These are phyloP conservation scores for Pachyseris speciosa DNA, from an alignment of 64 coral and sea anemone species.

Conservation along the genomic window DNA sequence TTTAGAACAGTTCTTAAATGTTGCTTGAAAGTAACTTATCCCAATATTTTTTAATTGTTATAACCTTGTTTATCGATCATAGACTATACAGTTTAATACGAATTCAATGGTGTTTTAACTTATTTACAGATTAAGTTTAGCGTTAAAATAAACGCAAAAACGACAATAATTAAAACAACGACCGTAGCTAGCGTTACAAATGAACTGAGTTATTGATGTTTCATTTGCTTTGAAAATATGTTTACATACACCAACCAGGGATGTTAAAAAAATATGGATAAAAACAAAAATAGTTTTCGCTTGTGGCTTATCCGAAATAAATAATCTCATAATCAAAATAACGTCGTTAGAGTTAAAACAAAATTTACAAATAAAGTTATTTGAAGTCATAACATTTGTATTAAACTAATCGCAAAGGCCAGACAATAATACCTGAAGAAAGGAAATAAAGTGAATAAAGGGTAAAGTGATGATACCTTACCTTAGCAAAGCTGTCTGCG, in stretches of 20 bases:
- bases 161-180: no score
- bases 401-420: background rate
- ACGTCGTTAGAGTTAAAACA: background rate
- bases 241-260: background rate
- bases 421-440: background rate
- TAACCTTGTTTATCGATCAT: background rate
- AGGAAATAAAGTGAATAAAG: background rate
- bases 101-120: no score
- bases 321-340: conserved; percentile 25
- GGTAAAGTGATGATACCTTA: background rate
- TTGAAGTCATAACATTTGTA: background rate
- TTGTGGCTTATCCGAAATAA: background rate
- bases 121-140: no score
- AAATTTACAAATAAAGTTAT: conserved; percentile 37
- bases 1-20: no score
- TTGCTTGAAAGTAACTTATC: no score
- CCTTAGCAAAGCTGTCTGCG: conserved; percentile 36
- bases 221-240: background rate
- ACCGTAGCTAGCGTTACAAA: no score
- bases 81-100: background rate
- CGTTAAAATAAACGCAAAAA: no score
- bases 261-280: background rate
- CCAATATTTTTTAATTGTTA: no score
- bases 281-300: background rate
- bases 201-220: no score